A percentile compares a stretch with the other conserved stretches of the same genome.
Conservation (phyloP, 2,888 invertebrate species). For the Seira musarum region DNA sequence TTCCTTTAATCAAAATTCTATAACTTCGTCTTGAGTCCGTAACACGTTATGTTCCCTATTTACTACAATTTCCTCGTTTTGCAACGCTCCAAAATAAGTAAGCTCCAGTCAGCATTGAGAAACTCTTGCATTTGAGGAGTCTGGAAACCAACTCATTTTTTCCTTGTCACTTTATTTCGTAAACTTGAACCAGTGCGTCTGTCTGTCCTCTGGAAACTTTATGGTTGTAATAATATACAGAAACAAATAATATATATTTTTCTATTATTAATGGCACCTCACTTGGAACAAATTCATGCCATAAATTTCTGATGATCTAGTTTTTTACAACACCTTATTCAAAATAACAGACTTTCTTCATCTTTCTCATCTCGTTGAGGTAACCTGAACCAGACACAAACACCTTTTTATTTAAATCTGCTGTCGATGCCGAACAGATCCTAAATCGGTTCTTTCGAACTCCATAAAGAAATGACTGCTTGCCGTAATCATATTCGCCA, state of each 20-base stretch:
- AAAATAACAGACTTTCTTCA: neutral
- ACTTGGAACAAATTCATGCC: too few relatives aligned
- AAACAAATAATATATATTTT: neutral
- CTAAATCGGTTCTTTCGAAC: too few relatives aligned
- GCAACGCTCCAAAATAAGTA: too few relatives aligned
- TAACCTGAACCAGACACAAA: neutral
- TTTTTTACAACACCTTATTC: neutral
- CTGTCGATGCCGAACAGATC: too few relatives aligned
- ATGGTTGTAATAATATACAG: too few relatives aligned
- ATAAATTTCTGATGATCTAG: neutral
- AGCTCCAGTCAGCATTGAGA: too few relatives aligned
- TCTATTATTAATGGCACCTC: neutral
- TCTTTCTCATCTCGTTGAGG: neutral
- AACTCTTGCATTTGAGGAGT: too few relatives aligned
- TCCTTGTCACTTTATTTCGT: neutral
- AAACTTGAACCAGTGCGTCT: neutral
- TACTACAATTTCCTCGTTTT: too few relatives aligned
- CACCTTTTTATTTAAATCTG: neutral
- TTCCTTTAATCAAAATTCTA: neutral
- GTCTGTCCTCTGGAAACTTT: too few relatives aligned
- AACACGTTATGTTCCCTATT: too few relatives aligned
- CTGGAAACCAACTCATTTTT: too few relatives aligned
- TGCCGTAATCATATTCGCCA: neutral
- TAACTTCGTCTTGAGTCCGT: neutral
- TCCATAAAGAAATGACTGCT: neutral